Evolutionary conservation across 2,113 vertebrate genomes (phyloP), one percentile per base, ranked within the genome.

Genomic region (Podarcis raffonei): DNA sequence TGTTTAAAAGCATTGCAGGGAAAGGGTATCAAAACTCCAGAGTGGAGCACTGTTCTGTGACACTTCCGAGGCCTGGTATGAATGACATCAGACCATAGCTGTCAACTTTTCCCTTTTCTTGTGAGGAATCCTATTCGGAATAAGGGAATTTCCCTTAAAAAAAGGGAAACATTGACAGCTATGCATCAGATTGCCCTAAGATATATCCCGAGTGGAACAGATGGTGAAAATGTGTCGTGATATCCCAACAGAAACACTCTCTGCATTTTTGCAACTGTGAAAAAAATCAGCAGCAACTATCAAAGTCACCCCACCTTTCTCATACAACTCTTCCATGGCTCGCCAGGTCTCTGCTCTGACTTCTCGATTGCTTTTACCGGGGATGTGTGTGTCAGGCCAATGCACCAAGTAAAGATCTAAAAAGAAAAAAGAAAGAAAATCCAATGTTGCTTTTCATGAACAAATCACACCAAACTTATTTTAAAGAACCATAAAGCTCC

Each of bases 371-470:
- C 95, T 97, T 91, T 94, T 92, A 65, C 94, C 93, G 0, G 76
- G 91, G 84, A 92, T 78, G 8, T 89, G 85, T 39, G 95, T 89
- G 91, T 93, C 96, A 57, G 98, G 97, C 96, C 97, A 97, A 89
- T 97, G 97, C 87, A 98, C 96, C 91, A 98, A 95, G 94, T 96
- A 98, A 92, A 98, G 94, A 96, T 98, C 98, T 98, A 92, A 92
- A 92, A 95, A 65, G 81, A 53, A 53, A 53, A 89, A 92, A 86
- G 76, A 16, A 83, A 82, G 4, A 91, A n/a, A 94, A 89, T 15
- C 27, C 90, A 62, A 83, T 86, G 92, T 37, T 71, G 48, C 5
- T n/a, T 94, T 35, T 39, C 6, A 77, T 74, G 9, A 48, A 13
- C 42, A 77, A 90, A 66, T 13, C 37, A 18, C 83, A 39, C 84